phyloP scores from a whole-genome alignment of 2,113 vertebrate species.

The Carettochelys insculpta region DNA sequence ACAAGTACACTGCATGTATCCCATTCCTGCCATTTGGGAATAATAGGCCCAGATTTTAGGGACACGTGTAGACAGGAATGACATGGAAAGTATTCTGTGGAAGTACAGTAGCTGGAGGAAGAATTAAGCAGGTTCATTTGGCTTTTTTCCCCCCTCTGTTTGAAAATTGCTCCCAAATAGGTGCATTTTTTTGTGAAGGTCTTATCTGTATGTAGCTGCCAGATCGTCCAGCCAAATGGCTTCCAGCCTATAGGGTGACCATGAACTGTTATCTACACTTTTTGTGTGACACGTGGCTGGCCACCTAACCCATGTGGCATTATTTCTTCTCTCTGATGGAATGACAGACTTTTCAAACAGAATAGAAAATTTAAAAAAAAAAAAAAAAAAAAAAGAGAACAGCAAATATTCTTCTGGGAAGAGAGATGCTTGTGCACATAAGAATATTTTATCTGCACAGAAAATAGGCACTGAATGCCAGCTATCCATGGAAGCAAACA shows the following conservation, averaged over 20 bases:
- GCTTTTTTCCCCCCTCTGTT: neutral
- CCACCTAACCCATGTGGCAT: neutral
- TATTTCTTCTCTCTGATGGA: neutral
- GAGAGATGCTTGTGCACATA: neutral
- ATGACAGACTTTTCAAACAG: neutral
- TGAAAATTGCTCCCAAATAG: neutral
- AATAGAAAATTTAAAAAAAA: neutral
- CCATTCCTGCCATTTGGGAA: neutral
- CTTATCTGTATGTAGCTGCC: neutral
- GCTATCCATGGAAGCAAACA: neutral
- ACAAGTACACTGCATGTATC: neutral
- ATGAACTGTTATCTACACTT: neutral
- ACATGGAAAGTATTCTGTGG: neutral
- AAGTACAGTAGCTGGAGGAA: too few relatives aligned
- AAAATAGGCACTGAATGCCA: neutral
- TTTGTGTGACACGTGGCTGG: neutral
- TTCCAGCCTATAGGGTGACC: neutral
- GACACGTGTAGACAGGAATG: neutral
- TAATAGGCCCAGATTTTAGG: neutral
- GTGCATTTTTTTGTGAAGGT: neutral
- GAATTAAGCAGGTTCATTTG: neutral
- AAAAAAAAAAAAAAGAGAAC: neutral
- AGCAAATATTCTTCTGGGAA: constrained; percentile 21
- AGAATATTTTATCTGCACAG: neutral
- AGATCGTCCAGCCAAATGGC: neutral